Evolutionary conservation across 2,888 invertebrate genomes (phyloP).

Genomic region (Girardia tigrina): DNA sequence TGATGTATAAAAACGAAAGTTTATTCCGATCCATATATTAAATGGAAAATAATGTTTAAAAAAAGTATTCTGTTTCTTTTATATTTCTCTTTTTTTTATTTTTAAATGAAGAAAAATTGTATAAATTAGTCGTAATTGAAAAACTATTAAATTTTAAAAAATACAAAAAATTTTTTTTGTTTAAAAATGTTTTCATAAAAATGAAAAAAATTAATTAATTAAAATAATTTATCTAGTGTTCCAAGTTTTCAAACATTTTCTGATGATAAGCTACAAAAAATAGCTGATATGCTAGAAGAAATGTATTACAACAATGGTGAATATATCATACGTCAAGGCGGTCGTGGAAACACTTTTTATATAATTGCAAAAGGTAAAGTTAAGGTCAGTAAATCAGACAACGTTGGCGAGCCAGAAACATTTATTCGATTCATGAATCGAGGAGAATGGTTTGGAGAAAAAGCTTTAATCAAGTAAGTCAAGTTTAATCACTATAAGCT

Average conservation of each 20-base stretch:
- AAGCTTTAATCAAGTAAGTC: constrained; percentile 59
- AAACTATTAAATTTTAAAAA: no score
- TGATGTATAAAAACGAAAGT: no score
- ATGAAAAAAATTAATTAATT: no score
- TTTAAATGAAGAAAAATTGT: no score
- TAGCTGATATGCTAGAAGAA: constrained; percentile 7
- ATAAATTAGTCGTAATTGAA: no score
- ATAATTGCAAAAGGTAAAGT: constrained; percentile 54
- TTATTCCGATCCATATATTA: no score
- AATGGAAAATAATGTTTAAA: no score
- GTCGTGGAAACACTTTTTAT: not conserved
- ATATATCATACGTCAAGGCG: constrained; percentile 5
- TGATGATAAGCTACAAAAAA: not conserved
- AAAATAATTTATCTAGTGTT: no score
- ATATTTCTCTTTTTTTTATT: no score
- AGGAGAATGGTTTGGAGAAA: constrained; percentile 95
- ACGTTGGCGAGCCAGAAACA: constrained; percentile 60
- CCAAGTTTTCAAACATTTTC: not conserved
- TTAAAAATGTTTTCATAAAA: no score
- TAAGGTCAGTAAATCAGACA: constrained; percentile 74
- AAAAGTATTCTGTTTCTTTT: no score
- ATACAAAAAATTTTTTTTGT: no score
- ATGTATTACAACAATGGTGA: not conserved
- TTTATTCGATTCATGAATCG: constrained; percentile 72
- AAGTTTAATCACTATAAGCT: not conserved